These are phyloP conservation scores for Chelonia mydas DNA, from an alignment of 2,797 vertebrate genomes.

Conservation along the genomic window DNA sequence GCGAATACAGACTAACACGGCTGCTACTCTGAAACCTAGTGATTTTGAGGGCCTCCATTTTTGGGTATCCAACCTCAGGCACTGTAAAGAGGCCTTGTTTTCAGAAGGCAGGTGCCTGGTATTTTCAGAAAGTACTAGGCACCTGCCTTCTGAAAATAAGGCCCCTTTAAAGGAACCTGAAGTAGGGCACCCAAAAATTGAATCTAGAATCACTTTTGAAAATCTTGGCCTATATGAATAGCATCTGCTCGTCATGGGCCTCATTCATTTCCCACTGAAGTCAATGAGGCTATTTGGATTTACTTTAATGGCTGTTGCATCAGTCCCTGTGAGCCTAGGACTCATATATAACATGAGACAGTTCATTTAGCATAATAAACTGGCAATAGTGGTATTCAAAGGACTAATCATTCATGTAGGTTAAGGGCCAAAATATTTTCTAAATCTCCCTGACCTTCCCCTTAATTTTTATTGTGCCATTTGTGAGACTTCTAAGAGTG, in stretches of 20 bases:
- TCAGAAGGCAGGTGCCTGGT: background rate
- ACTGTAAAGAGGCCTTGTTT: background rate
- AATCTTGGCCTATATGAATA: background rate
- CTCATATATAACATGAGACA: background rate
- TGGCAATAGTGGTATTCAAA: background rate
- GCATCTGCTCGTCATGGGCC: background rate
- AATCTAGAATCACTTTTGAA: background rate
- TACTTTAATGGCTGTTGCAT: background rate
- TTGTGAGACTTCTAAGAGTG: slow-evolving; percentile 30
- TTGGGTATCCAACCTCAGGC: background rate
- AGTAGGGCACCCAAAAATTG: background rate
- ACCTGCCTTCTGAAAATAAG: background rate
- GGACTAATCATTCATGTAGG: background rate
- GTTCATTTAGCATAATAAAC: background rate
- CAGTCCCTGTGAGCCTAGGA: background rate
- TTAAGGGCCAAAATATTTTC: background rate
- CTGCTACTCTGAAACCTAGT: no score
- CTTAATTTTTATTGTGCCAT: slow-evolving; percentile 17
- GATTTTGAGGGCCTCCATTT: background rate
- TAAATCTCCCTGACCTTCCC: background rate
- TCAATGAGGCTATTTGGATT: background rate
- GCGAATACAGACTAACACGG: no score
- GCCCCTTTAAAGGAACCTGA: background rate
- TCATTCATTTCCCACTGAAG: background rate
- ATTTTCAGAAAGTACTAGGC: no score